phyloP scores from a whole-genome alignment of 2,888 invertebrate genomes.

The Gerris lacustris region DNA sequence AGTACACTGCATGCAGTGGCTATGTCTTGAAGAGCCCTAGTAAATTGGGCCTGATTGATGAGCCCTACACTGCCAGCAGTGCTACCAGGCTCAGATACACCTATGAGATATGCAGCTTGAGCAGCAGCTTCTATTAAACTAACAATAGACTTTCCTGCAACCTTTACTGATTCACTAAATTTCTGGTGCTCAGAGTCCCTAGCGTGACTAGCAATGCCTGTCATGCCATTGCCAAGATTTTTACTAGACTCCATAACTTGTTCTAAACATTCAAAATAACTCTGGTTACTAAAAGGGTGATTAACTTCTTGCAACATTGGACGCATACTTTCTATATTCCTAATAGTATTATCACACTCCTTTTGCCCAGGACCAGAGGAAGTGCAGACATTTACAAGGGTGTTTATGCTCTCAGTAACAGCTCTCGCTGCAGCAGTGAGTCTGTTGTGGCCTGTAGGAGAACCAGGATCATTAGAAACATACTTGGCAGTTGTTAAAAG shows the following conservation, averaged over 20 bases:
- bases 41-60: slow-evolving; percentile 77
- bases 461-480: slow-evolving; percentile 74
- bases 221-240: slow-evolving; percentile 75
- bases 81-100: slow-evolving; percentile 80
- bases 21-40: slow-evolving; percentile 80
- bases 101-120: slow-evolving; percentile 89
- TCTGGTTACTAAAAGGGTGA: slow-evolving; percentile 75
- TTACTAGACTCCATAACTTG: slow-evolving; percentile 79
- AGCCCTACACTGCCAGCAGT: slow-evolving; percentile 78
- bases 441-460: slow-evolving; percentile 83
- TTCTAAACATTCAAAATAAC: slow-evolving; percentile 90
- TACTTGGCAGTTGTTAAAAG: slow-evolving; percentile 77
- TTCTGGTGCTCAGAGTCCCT: slow-evolving; percentile 73
- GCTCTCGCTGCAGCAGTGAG: slow-evolving; percentile 75
- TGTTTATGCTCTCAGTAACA: slow-evolving; percentile 86
- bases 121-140: slow-evolving; percentile 86
- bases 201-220: slow-evolving; percentile 84
- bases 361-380: slow-evolving; percentile 88
- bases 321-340: slow-evolving; percentile 76
- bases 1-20: slow-evolving; percentile 74
- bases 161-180: slow-evolving; percentile 70
- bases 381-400: slow-evolving; percentile 74
- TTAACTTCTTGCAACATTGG: slow-evolving; percentile 71
- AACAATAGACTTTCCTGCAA: slow-evolving; percentile 77
- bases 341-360: slow-evolving; percentile 89